Base-by-base conservation (phyloP, 2,888 invertebrate species). In the Bellardia pandia region DNA sequence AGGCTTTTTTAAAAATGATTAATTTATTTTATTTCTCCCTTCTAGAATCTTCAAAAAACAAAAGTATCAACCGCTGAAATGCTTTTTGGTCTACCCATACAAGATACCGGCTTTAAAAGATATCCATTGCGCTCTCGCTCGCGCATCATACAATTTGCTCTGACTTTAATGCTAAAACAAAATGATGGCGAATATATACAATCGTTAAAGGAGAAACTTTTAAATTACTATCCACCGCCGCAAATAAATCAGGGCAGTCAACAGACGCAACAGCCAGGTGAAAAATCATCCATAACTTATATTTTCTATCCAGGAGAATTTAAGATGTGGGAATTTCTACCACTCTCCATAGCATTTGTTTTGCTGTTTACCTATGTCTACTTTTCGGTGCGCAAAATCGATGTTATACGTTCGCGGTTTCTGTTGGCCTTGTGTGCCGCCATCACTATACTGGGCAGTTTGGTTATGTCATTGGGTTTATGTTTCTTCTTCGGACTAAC, bases 351-450 rank as follows among this genome's bases (percentile, higher is more conserved):
- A 86, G 96, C 98, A 2, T 98, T 98, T 91, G 94, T 97, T 3
- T 95, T 98, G 16, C 94, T 99, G 45, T 98, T 99, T 92, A 94
- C 98, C 37, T 99, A 99, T 92, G 96, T 99, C 45, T 99, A 99
- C 92, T 99, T 98, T 93, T 98, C 98, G 37, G 97, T 99, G 51
- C 95, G 98, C 89, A 99, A 99, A 94, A 98, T 99, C 86, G 99
- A 94, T 86, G 91, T 93, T 2, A 93, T 94, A 72, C 92, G 92
- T 68, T 94, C 94, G 4, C 90, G 94, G 30, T 86, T 94, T 14
- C 80, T 94, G 37, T 95, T 99, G 91, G 98, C 99, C 0, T 95
- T 98, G 58, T 97, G 98, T 91, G 98, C 99, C 0, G 97, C 98
- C 5, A 94, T 97, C 11, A 98, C 98, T 0, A 97, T 97, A 8